Evolutionary conservation across 2,797 vertebrate genomes (phyloP).

Genomic region (Sebastes taczanowskii): DNA sequence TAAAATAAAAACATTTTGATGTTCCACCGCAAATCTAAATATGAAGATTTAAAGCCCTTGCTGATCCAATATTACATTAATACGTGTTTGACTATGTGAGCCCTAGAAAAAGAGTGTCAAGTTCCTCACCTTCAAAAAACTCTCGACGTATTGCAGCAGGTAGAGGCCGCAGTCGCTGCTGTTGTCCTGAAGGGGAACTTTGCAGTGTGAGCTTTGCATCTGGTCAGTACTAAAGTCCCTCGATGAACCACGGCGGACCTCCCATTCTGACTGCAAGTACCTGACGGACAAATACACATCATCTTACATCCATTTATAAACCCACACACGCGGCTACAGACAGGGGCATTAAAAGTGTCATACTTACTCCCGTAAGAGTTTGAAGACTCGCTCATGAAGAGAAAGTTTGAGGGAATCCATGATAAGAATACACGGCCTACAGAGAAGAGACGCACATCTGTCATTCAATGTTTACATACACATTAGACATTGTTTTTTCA

Average conservation of each 20-base stretch:
- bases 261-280: slow-evolving; percentile 95
- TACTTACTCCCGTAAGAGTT: slow-evolving; percentile 95
- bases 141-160: slow-evolving; percentile 94
- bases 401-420: slow-evolving; percentile 95
- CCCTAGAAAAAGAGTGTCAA: not conserved
- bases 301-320: not conserved
- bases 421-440: slow-evolving; percentile 96
- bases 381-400: slow-evolving; percentile 89
- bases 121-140: slow-evolving; percentile 89
- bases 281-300: slow-evolving; percentile 72
- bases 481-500: not conserved
- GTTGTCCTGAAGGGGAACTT: slow-evolving; percentile 96
- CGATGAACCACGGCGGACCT: slow-evolving; percentile 84
- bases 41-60: not conserved
- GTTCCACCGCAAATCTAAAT: not conserved
- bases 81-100: not conserved
- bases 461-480: not conserved
- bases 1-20: not conserved
- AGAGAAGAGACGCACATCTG: not conserved
- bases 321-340: not conserved
- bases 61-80: not conserved
- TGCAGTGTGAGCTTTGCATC: slow-evolving; percentile 87
- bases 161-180: slow-evolving; percentile 97
- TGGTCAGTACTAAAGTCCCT: slow-evolving; percentile 88
- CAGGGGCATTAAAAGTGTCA: not conserved